A percentile compares a stretch with the other conserved stretches of the same genome.
Conservation (phyloP, 2,113 vertebrate species). For the Carassius carassius region DNA sequence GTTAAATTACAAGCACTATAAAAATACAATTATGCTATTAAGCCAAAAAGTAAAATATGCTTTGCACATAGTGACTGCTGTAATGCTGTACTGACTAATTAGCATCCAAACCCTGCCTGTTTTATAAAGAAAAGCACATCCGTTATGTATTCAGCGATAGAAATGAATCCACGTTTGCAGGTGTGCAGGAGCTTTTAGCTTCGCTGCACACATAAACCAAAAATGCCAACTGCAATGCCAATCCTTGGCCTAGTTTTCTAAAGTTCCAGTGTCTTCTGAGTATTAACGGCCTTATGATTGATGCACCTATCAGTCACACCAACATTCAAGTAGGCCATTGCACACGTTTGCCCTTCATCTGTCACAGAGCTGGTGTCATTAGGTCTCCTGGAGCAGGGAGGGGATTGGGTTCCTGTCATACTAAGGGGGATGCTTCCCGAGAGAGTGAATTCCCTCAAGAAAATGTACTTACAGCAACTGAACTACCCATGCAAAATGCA, state of each 20-base stretch:
- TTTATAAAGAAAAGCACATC: background rate
- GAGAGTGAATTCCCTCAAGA: constrained; percentile 35
- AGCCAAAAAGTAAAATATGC: background rate
- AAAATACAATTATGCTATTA: background rate
- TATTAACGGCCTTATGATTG: constrained; percentile 68
- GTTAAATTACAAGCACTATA: background rate
- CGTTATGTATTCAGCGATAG: background rate
- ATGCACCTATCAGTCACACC: constrained; percentile 72
- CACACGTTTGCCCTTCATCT: constrained; percentile 64
- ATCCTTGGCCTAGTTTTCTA: constrained; percentile 69
- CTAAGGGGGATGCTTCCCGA: constrained; percentile 39
- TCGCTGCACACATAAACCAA: constrained; percentile 8
- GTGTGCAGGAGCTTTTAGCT: constrained; percentile 7
- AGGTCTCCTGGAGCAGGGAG: constrained; percentile 54
- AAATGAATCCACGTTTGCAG: background rate
- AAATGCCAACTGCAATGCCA: constrained; percentile 56
- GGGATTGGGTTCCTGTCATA: constrained; percentile 50
- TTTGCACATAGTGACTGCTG: background rate
- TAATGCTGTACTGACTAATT: background rate
- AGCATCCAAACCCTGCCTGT: background rate
- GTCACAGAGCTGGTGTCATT: constrained; percentile 60
- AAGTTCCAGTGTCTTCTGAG: constrained; percentile 62
- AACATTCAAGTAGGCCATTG: constrained; percentile 68
- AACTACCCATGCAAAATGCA: background rate
- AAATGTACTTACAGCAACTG: constrained; percentile 33